Base-by-base conservation (phyloP, 2,888 invertebrate genomes). In the Tanytarsus gracilentus region DNA sequence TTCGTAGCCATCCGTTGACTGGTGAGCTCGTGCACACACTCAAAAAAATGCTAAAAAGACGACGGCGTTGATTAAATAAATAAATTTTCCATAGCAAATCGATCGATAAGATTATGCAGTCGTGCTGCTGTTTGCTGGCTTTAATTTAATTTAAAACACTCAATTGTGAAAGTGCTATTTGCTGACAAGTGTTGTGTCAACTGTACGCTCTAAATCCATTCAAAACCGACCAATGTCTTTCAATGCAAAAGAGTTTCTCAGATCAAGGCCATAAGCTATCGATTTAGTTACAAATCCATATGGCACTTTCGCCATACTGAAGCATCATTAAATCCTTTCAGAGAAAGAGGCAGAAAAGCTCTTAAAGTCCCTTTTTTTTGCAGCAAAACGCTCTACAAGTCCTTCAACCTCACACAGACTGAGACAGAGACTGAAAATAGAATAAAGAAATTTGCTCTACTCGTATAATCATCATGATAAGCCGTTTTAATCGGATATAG, bases 401-500 rank as follows among this genome's bases (percentile, higher is more conserved):
- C 44, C 29, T 40, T 44, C 51, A 30, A 9, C 30, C 29, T 29
- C 23, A 26, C 29, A 9, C 30, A 55, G 44, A 44, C 44, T 14
- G 14, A n/a, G 9, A 6, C 48, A 21, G 48, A 48, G n/a, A 50
- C 4, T 14, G 50, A 16, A 9, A 58, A 44, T 14, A 25, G 23
- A 48, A 44, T 21, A 8, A 60, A n/a, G 36, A 49, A 29, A 59
- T 48, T 30, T 39, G 14, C 58, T 55, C 4, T 16, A 44, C 25
- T 25, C 27, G 36, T 60, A 50, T 60, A 60, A 60, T 50, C 49
- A 60, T 60, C 60, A 60, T 50, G 60, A 48, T 60, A 60, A 60
- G 60, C 40, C 50, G 44, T 50, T 60, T 60, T 60, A 60, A 60
- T 60, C 60, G 60, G 60, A 60, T 60, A 50, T 49, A 27, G 30